A percentile compares a stretch with the other conserved stretches of the same genome.
Conservation (phyloP, 2,113 vertebrate species). For the Istiophorus platypterus region DNA sequence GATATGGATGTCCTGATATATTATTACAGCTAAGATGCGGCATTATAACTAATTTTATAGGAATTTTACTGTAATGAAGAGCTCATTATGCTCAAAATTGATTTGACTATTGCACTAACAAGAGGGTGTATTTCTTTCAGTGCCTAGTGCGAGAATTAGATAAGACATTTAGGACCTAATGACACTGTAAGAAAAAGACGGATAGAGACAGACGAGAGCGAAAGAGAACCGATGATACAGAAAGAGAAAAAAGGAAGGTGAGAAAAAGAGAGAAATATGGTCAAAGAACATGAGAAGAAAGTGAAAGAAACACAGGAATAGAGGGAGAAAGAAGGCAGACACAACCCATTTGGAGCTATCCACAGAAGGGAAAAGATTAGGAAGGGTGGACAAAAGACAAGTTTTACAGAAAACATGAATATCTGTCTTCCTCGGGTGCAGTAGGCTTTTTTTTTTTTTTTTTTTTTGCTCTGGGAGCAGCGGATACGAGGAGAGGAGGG, state of each 20-base stretch:
- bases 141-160: conserved; percentile 30
- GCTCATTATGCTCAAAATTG: not conserved
- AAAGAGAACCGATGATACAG: conserved; percentile 18
- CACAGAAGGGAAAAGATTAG: conserved; percentile 57
- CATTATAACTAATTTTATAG: not conserved
- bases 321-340: conserved; percentile 48
- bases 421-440: conserved; percentile 64
- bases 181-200: conserved; percentile 54
- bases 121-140: not conserved
- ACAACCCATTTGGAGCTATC: conserved; percentile 55
- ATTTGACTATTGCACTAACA: conserved; percentile 1
- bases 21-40: not conserved
- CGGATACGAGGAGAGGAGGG: conserved; percentile 78
- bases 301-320: conserved; percentile 20
- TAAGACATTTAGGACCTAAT: conserved; percentile 52
- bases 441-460: conserved; percentile 30
- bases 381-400: conserved; percentile 62
- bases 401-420: conserved; percentile 69
- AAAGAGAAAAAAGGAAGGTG: conserved; percentile 17
- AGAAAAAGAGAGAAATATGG: conserved; percentile 32
- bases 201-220: conserved; percentile 26
- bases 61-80: not conserved
- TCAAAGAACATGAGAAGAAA: conserved; percentile 21
- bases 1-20: not conserved
- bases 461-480: conserved; percentile 64